Base-by-base conservation (phyloP, 2,888 invertebrate species). In the Polydrusus pterygomalis region DNA sequence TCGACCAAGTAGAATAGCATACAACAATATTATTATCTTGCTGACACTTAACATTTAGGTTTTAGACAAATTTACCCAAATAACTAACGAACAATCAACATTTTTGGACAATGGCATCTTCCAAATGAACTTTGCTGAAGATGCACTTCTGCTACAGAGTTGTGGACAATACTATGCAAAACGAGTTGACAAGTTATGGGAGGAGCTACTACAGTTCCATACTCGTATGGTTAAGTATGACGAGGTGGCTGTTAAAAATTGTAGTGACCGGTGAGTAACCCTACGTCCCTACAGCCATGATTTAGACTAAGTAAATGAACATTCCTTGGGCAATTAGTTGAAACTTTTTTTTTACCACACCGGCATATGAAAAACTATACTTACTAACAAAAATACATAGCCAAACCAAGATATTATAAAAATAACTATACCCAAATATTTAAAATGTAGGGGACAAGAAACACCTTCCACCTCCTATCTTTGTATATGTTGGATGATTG, bases 121-220 rank as follows among this genome's bases (percentile, higher is more conserved):
- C 70, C 85, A 88, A 51, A 91, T 91, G 83, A 94, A 94, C 87
- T 95, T 94, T 88, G 90, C 93, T 0, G 93, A 95, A 88, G 92
- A 94, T 74, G 95, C 94, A n/a, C 86, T 95, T 80, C 88, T 96
- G 77, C 86, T 96, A 79, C 94, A 95, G 87, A 93, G 93, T 84
- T 92, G 93, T 17, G 91, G 92, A 18, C 88, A 89, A 83, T 91
- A 94, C 64, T 96, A 94, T 87, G 90, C 91, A 49, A 92, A 91
- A 84, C 93, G 94, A 88, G 92, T 96, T 25, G 95, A 96, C 79
- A 76, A 86, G 56, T 74, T 87, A 18, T 87, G 86, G 85, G 84
- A 87, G 71, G 78, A 80, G 15, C 75, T 86, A 11, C 80, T 86
- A 25, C 82, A 84, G 34, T 84, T 83, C 49, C 86, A 85, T 38